These are phyloP conservation scores for Lasioglossum pauxillum DNA, from an alignment of 2,888 invertebrate species.

Conservation along the genomic window DNA sequence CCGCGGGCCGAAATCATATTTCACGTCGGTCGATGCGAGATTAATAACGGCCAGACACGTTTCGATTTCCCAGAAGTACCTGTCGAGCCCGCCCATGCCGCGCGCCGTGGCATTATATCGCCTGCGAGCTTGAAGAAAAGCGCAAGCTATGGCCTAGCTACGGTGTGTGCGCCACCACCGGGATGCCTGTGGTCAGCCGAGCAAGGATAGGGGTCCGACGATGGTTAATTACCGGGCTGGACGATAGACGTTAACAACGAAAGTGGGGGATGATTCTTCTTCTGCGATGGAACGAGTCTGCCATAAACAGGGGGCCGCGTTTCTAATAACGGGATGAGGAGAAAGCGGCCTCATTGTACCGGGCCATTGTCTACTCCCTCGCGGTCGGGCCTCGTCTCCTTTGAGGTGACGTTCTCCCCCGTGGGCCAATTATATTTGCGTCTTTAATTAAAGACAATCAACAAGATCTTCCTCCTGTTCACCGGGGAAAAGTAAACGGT, in stretches of 20 bases:
- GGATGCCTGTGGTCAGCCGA: slow-evolving; percentile 52
- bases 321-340: slow-evolving; percentile 66
- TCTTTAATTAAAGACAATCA: slow-evolving; percentile 70
- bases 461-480: slow-evolving; percentile 37
- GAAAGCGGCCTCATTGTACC: slow-evolving; percentile 76
- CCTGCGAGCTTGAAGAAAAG: slow-evolving; percentile 47
- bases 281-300: slow-evolving; percentile 77
- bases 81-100: slow-evolving; percentile 54
- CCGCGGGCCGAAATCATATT: slow-evolving; percentile 70
- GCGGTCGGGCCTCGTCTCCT: slow-evolving; percentile 69
- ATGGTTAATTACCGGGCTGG: slow-evolving; percentile 66
- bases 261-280: slow-evolving; percentile 79
- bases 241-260: slow-evolving; percentile 55
- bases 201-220: slow-evolving; percentile 41
- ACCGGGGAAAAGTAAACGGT: slow-evolving; percentile 8
- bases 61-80: slow-evolving; percentile 77
- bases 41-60: slow-evolving; percentile 76
- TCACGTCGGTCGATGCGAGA: slow-evolving; percentile 74
- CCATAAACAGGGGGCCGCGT: slow-evolving; percentile 76
- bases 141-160: slow-evolving; percentile 33
- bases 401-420: slow-evolving; percentile 40
- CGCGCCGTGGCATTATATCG: slow-evolving; percentile 36
- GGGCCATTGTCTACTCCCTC: slow-evolving; percentile 76
- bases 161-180: slow-evolving; percentile 7
- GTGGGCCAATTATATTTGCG: slow-evolving; percentile 62